Evolutionary conservation across 2,113 vertebrate genomes (phyloP).

Genomic region (Leiothrix lutea): DNA sequence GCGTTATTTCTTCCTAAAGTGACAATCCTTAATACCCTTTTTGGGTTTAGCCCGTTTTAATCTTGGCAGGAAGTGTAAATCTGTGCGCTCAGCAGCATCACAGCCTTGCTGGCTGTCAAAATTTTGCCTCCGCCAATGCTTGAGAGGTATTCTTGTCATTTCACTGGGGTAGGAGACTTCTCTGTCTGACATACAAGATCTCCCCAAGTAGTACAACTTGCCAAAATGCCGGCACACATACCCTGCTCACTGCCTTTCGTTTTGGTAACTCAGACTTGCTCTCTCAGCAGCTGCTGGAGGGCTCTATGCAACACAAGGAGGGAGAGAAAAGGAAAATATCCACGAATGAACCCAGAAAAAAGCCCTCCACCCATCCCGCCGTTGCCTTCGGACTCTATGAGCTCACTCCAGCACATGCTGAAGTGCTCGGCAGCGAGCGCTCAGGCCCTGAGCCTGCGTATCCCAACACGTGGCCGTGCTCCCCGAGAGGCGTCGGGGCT

Average conservation of each 20-base stretch:
- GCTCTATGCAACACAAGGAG: background rate
- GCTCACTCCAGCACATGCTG: background rate
- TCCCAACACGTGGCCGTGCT: conserved; percentile 15
- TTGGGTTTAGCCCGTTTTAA: conserved; percentile 76
- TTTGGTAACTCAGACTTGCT: conserved; percentile 4
- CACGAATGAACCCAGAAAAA: background rate
- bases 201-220: conserved; percentile 39
- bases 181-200: conserved; percentile 63
- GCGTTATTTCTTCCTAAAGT: conserved; percentile 68
- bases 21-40: conserved; percentile 76
- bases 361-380: background rate
- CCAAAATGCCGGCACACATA: conserved; percentile 48
- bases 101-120: conserved; percentile 76
- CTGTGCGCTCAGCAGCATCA: conserved; percentile 69
- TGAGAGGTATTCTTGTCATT: conserved; percentile 75
- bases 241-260: conserved; percentile 20
- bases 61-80: conserved; percentile 78
- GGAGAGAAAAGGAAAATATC: background rate
- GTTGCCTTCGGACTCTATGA: rapidly evolving
- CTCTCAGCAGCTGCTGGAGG: background rate
- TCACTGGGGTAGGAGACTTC: conserved; percentile 65
- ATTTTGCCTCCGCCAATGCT: conserved; percentile 71
- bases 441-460: background rate
- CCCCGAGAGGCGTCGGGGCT: conserved; percentile 37
- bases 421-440: background rate